Evolutionary conservation across 2,797 vertebrate genomes (phyloP), one percentile per base, ranked within the genome.

Genomic region (Neosalanx taihuensis): DNA sequence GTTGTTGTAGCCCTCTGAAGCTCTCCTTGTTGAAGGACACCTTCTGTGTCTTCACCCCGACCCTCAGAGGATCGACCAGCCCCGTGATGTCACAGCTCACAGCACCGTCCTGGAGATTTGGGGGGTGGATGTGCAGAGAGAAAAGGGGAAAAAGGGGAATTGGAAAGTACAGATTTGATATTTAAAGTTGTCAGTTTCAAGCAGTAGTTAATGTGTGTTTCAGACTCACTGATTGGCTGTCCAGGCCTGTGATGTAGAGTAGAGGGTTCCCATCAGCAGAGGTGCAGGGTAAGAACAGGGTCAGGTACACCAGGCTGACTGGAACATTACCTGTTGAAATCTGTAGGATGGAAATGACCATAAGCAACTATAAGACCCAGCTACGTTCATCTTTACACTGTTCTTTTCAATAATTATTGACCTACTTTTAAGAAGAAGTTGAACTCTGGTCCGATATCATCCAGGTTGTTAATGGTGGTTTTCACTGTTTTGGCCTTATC

Each of bases 381-480:
- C 41, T 12, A 46, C 12, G 9, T 12, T 46, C 2, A 46, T 13
- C 73, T 46, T 77, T 49, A 46, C 41, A 46, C 9, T 26, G 10
- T 10, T 2, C 10, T 60, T 30, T 18, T n/a, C 2, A 20, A 26
- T 26, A 6, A 23, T 20, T 59, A 26, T 26, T 20, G 26, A 59
- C 26, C n/a, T 20, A 59, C 7, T 20, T n/a, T 58, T 53, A 95
- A 76, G 67, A 88, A 91, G 72, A 96, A 94, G 83, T 84, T 88
- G 79, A 94, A 93, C 0, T 78, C 76, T 41, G 93, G 93, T 18
- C 95, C 94, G 79, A 96, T 94, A 74, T 94, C 93, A 83, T 91
- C 88, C 78, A 88, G 90, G 72, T 33, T 86, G 70, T 83, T 92
- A 74, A 94, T 80, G 3, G 64, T 61, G 10, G 90, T 91, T 81